Base-by-base conservation (phyloP, 2,113 vertebrate genomes). In the Mobula birostris region DNA sequence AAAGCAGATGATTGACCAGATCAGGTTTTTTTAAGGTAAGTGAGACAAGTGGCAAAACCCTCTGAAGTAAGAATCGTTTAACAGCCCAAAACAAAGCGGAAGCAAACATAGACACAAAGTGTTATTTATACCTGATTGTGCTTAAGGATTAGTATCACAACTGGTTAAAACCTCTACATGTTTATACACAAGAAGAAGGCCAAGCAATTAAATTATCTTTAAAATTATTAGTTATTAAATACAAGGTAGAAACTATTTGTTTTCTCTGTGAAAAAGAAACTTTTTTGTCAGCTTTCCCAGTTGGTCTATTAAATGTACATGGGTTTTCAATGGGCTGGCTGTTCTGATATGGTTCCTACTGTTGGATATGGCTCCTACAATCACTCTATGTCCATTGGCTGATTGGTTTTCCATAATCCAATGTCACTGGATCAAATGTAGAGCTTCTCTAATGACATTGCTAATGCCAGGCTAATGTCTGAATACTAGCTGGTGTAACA, bases 1-100 rank as follows among this genome's bases (percentile, higher is more conserved):
- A 90, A 90, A 90, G 82, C 85, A 66, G 85, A 66, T 90, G 85
- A 90, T 63, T 90, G 85, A 90, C 85, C n/a, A n/a, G 85, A 90
- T 90, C 85, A 90, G 85, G 85, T 90, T 90, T 66, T 32, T 90
- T 90, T 90, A 90, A 90, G 85, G 61, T 32, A 90, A 90, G 63
- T 7, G 61, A 90, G 58, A 90, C 61, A 90, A 66, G 85, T 90
- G 85, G 61, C 85, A 90, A 68, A 66, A 66, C 17, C 61, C 58
- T 90, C 85, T 88, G 85, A 90, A 90, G 85, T 66, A 85, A 90
- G 61, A 90, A 90, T 90, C 61, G 32, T 90, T 90, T 90, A 66
- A 90, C 61, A 90, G 29, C 29, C 85, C 17, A 66, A 90, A 66
- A 63, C 61, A 90, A 17, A 90, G 85, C 24, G 85, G 14, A 29